Conservation (phyloP, 2,113 vertebrate species). For the Hypanus sabinus region DNA sequence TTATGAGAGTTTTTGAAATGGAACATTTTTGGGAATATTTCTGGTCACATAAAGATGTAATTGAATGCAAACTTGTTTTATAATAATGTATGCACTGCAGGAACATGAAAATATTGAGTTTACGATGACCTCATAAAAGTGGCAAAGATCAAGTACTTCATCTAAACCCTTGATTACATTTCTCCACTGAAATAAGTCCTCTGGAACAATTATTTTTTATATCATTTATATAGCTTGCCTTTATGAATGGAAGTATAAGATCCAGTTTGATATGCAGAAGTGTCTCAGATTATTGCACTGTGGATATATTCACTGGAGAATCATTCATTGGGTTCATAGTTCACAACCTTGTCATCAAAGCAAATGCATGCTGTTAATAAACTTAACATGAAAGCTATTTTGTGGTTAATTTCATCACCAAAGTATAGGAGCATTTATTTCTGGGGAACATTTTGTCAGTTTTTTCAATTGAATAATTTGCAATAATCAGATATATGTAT, state of each 20-base stretch:
- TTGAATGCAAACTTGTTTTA: neutral
- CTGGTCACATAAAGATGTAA: neutral
- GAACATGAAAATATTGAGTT: neutral
- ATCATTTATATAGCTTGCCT: conserved; percentile 25
- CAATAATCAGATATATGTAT: neutral
- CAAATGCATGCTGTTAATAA: conserved; percentile 14
- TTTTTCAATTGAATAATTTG: neutral
- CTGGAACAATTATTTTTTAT: neutral
- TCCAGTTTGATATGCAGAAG: neutral
- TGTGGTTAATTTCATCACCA: neutral
- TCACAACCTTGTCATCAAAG: neutral
- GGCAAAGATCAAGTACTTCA: conserved; percentile 9
- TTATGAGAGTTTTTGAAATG: conserved; percentile 12
- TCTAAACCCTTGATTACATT: neutral
- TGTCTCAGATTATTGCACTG: neutral
- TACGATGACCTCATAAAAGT: conserved; percentile 19
- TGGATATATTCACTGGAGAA: neutral
- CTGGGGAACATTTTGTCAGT: neutral
- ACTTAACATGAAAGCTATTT: neutral
- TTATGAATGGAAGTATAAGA: conserved; percentile 23
- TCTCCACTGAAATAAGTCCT: neutral
- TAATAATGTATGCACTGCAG: neutral
- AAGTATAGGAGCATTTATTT: neutral
- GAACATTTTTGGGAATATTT: neutral
- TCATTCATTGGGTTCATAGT: neutral